A percentile compares a stretch with the other conserved stretches of the same genome.
phyloP scores from a whole-genome alignment of 2,797 vertebrate species.

The Melanotaenia nigrans region DNA sequence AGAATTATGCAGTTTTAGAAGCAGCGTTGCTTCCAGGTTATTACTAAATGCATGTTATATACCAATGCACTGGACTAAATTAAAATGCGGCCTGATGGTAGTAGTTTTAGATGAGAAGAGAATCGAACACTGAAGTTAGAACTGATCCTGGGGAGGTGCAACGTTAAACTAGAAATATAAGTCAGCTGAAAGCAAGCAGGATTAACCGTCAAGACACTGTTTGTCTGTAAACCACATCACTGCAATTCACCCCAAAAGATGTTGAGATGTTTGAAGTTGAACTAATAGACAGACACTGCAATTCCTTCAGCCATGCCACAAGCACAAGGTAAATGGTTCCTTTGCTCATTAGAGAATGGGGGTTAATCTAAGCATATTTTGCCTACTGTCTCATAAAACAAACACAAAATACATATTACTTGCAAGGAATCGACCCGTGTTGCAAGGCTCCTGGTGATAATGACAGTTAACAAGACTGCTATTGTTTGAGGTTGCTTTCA shows the following conservation, averaged over 20 bases:
- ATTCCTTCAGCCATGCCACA: neutral
- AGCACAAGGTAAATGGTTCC: neutral
- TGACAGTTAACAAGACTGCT: conserved; percentile 4
- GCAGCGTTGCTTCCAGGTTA: neutral
- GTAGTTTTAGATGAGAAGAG: neutral
- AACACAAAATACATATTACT: neutral
- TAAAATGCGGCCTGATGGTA: too few relatives aligned
- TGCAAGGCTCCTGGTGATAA: neutral
- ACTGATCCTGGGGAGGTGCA: neutral
- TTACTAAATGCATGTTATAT: neutral
- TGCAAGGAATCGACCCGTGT: neutral
- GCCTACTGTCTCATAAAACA: conserved; percentile 6
- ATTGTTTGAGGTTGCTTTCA: conserved; percentile 8
- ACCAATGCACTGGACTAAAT: too few relatives aligned
- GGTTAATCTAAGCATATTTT: neutral
- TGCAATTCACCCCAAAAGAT: neutral
- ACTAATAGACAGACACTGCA: conserved; percentile 1
- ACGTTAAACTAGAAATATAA: neutral
- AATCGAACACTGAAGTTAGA: neutral
- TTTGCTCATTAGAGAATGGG: neutral
- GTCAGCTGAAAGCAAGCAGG: neutral
- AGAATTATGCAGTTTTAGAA: neutral
- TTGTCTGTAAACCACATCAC: neutral
- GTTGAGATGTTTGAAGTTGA: conserved; percentile 1
- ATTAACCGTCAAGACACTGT: conserved; percentile 1